Evolutionary conservation across 2,888 invertebrate species (phyloP).

Genomic region (Notodonta dromedarius): DNA sequence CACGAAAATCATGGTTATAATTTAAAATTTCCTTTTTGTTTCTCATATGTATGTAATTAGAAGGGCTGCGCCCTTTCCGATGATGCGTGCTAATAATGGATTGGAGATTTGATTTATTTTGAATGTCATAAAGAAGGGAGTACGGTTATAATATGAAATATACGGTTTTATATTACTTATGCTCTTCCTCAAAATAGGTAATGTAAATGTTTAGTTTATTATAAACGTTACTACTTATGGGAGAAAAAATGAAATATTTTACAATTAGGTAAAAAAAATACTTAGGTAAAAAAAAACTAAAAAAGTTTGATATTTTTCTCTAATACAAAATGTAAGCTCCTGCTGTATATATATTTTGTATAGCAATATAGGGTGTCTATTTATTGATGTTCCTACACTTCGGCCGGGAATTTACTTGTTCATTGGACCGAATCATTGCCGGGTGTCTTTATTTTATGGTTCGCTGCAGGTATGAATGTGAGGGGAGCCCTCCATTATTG

Average conservation of each 20-base stretch:
- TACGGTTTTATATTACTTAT: conserved; percentile 2
- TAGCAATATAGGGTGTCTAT: conserved; percentile 26
- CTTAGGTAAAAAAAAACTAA: no score
- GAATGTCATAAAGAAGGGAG: conserved; percentile 11
- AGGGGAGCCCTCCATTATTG: conserved; percentile 30
- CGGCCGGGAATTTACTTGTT: conserved; percentile 29
- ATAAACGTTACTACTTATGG: no score
- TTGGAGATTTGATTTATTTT: conserved; percentile 28
- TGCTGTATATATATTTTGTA: neutral
- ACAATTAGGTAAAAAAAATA: no score
- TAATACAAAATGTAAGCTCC: neutral
- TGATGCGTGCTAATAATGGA: conserved; percentile 21
- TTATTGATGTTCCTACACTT: conserved; percentile 40
- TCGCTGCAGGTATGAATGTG: conserved; percentile 27
- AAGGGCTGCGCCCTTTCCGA: conserved; percentile 21
- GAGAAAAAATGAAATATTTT: no score
- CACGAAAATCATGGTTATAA: conserved; percentile 12
- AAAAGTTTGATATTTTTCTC: neutral
- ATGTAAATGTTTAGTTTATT: no score
- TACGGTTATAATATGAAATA: conserved; percentile 1
- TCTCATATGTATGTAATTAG: conserved; percentile 31
- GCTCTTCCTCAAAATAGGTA: no score
- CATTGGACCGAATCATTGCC: conserved; percentile 50
- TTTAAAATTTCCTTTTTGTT: conserved; percentile 26
- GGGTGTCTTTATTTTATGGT: conserved; percentile 40